Evolutionary conservation across 2,888 invertebrate species (phyloP).

Genomic region (Ashinkailepas kermadecensis): DNA sequence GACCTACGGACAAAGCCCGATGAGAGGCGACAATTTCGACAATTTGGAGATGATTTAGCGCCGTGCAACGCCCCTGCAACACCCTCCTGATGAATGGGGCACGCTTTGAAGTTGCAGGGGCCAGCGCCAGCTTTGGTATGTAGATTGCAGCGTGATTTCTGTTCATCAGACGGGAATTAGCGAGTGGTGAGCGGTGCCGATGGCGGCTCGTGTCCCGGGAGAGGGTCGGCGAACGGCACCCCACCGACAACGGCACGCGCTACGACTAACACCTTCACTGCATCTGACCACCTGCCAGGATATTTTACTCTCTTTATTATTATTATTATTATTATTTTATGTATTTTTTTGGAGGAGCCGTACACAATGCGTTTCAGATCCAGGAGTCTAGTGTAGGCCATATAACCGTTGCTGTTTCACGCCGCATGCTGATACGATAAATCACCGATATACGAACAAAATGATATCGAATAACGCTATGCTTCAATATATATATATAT

Average conservation of each 20-base stretch:
- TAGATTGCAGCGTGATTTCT: constrained; percentile 19
- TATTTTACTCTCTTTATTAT: no score
- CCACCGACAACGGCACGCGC: neutral
- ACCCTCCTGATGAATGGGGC: neutral
- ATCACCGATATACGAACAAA: no score
- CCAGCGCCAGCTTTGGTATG: neutral
- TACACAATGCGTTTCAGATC: no score
- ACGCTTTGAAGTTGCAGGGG: constrained; percentile 10
- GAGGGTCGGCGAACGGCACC: neutral
- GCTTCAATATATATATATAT: no score
- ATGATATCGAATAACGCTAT: no score
- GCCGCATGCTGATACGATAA: no score
- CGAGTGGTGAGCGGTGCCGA: neutral
- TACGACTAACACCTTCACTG: neutral
- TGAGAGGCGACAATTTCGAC: constrained; percentile 15
- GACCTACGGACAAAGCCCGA: constrained; percentile 4
- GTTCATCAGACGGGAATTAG: constrained; percentile 3
- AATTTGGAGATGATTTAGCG: neutral
- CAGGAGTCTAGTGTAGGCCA: no score
- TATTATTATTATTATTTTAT: no score
- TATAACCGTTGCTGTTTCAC: no score
- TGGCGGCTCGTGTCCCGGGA: neutral
- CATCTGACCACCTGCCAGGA: no score
- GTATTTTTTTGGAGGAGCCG: no score
- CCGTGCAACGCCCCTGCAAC: constrained; percentile 5